A percentile compares a stretch with the other conserved stretches of the same genome.
phyloP scores from a whole-genome alignment of 2,113 vertebrate genomes.

The Scortum barcoo region DNA sequence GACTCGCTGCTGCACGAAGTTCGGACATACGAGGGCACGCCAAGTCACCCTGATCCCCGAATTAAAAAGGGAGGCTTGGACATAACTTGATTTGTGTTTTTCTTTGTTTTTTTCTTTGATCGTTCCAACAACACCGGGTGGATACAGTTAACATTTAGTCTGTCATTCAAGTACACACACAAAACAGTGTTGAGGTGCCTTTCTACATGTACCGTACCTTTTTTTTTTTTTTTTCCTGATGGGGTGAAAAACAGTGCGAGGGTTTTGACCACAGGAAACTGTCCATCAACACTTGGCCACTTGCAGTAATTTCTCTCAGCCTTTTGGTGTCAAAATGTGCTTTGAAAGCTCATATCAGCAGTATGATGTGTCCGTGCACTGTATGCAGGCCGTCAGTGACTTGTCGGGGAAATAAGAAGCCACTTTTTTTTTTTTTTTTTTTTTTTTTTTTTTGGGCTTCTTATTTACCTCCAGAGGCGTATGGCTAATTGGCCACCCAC shows the following conservation, averaged over 20 bases:
- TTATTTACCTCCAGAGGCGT: constrained; percentile 1
- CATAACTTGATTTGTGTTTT: neutral
- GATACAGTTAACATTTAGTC: constrained; percentile 21
- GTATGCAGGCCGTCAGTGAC: constrained; percentile 4
- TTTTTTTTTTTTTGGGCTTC: too few relatives aligned
- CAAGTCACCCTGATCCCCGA: neutral
- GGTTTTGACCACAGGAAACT: constrained; percentile 8
- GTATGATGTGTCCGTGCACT: neutral
- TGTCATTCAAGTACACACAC: constrained; percentile 26
- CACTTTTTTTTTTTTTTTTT: neutral
- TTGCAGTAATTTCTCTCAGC: constrained; percentile 35
- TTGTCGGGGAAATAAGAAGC: neutral
- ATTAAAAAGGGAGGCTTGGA: constrained; percentile 13
- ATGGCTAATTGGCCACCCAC: neutral
- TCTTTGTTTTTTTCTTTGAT: constrained; percentile 16
- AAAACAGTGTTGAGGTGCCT: constrained; percentile 73
- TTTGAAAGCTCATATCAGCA: constrained; percentile 7
- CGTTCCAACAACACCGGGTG: neutral
- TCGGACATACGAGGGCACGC: constrained; percentile 1
- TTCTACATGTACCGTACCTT: constrained; percentile 72
- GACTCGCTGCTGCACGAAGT: constrained; percentile 36
- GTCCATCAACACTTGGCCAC: neutral
- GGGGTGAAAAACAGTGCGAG: neutral
- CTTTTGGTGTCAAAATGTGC: constrained; percentile 19
- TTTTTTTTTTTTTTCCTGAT: too few relatives aligned